These are phyloP conservation scores for Hirtodrosophila cameraria DNA, from an alignment of 2,888 invertebrate genomes.

Conservation along the genomic window DNA sequence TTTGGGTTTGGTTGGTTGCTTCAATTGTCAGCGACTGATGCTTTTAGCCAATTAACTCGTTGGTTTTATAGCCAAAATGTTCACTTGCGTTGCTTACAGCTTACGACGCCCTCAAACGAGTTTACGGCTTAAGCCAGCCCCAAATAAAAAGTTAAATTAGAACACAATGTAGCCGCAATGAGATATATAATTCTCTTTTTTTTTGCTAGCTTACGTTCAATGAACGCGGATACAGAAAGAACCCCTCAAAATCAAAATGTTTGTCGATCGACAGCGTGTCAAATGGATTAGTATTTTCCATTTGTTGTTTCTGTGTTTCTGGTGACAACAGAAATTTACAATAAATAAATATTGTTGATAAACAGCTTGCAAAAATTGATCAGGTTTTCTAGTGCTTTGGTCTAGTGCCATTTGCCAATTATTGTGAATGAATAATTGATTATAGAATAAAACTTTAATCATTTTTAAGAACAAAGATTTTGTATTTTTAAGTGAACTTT, in stretches of 20 bases:
- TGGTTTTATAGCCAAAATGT: constrained; percentile 45
- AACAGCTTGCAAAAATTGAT: constrained; percentile 7
- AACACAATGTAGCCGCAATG: constrained; percentile 61
- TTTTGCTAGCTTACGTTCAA: constrained; percentile 61
- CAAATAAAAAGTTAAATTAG: constrained; percentile 56
- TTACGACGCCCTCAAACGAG: constrained; percentile 49
- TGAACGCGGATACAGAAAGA: constrained; percentile 67
- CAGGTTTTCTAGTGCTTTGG: neutral
- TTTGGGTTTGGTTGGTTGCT: constrained; percentile 42
- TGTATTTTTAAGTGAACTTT: too few species aligned
- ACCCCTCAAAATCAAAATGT: constrained; percentile 44
- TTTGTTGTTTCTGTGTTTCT: constrained; percentile 20
- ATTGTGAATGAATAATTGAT: neutral
- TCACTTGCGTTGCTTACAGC: constrained; percentile 6
- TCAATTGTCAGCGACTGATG: constrained; percentile 60
- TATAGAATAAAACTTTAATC: neutral
- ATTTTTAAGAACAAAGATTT: too few species aligned
- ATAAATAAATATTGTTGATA: constrained; percentile 14
- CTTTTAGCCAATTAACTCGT: constrained; percentile 50
- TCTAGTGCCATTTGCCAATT: neutral
- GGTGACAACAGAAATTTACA: constrained; percentile 42
- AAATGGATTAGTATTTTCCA: constrained; percentile 68
- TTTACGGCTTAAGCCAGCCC: constrained; percentile 60
- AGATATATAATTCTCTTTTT: constrained; percentile 14
- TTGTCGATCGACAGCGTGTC: constrained; percentile 64